Conservation (phyloP, 2,113 vertebrate genomes). For the Xyrauchen texanus region DNA sequence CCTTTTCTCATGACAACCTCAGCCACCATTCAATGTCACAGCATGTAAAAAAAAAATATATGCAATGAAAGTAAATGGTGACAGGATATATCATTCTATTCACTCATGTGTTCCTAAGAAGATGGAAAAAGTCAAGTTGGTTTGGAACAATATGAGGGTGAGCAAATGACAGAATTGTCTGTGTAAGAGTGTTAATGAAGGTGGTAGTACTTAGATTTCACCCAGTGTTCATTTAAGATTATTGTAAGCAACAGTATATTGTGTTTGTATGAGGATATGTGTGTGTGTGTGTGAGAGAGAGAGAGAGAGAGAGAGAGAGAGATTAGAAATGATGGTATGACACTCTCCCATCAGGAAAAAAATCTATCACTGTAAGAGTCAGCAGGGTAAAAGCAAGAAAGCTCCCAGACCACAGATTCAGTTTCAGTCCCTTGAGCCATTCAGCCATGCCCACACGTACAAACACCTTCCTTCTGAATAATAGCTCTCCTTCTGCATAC, state of each 20-base stretch:
- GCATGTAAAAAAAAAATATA: too few species aligned
- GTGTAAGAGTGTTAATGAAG: neutral
- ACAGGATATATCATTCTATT: too few species aligned
- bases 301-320: conserved; percentile 40
- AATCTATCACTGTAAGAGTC: conserved; percentile 55
- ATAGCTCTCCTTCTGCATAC: conserved; percentile 19
- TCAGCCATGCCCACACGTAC: conserved; percentile 22
- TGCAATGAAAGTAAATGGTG: too few species aligned
- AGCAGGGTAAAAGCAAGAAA: conserved; percentile 39
- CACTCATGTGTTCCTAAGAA: too few species aligned
- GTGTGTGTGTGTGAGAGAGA: conserved; percentile 11
- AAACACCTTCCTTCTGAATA: conserved; percentile 39
- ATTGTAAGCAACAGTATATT: neutral
- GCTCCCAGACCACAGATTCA: conserved; percentile 38
- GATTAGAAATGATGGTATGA: conserved; percentile 59
- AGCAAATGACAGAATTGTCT: too few species aligned
- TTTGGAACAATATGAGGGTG: too few species aligned
- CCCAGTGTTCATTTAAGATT: conserved; percentile 10
- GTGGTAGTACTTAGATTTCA: neutral
- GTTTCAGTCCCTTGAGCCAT: conserved; percentile 45
- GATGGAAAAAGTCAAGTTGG: too few species aligned
- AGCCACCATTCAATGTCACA: too few species aligned
- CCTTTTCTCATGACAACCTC: too few species aligned
- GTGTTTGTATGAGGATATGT: neutral
- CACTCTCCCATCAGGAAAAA: conserved; percentile 50